phyloP scores from a whole-genome alignment of 2,888 invertebrate genomes.

The Cacoxenus indagator region DNA sequence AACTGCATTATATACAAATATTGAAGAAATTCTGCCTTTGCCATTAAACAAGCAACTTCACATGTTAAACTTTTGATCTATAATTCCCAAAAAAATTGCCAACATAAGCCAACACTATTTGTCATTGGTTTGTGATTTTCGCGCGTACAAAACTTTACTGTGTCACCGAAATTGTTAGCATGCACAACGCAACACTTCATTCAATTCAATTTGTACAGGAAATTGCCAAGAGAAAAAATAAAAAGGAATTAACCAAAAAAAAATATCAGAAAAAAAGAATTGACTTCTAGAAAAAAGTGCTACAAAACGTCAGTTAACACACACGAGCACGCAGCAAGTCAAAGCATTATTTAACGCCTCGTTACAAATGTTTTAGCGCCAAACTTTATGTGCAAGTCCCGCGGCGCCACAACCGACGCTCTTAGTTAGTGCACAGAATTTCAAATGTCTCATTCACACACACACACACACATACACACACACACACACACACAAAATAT shows the following conservation, averaged over 20 bases:
- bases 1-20: too few relatives aligned
- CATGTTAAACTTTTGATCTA: too few relatives aligned
- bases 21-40: too few relatives aligned
- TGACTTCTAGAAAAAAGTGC: background rate
- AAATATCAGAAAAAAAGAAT: background rate
- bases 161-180: background rate
- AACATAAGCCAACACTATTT: too few relatives aligned
- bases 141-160: too few relatives aligned
- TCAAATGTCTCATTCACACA: slow-evolving; percentile 19
- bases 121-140: too few relatives aligned
- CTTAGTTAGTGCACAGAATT: too few relatives aligned
- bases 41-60: too few relatives aligned
- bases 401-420: background rate
- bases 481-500: background rate
- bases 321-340: background rate
- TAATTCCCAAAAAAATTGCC: too few relatives aligned
- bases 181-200: slow-evolving; percentile 4
- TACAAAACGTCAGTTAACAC: background rate
- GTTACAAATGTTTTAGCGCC: slow-evolving; percentile 15
- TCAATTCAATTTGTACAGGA: slow-evolving; percentile 10
- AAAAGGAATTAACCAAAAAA: background rate
- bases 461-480: slow-evolving; percentile 1
- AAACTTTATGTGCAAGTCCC: background rate
- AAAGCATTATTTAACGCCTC: slow-evolving; percentile 12
- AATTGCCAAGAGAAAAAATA: background rate